Conservation (phyloP, 2,797 vertebrate genomes). For the Sorex maritimensis region DNA sequence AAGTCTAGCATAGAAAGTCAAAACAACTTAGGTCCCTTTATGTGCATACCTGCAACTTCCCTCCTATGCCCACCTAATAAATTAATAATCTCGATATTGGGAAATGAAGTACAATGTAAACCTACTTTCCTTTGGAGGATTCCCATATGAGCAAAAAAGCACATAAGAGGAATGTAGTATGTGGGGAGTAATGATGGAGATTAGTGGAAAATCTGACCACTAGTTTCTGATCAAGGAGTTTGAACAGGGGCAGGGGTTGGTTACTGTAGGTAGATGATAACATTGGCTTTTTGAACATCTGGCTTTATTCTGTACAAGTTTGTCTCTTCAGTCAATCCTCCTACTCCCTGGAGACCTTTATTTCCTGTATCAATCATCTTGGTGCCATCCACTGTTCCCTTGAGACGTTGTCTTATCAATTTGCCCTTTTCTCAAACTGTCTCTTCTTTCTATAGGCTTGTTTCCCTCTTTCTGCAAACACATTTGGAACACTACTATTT, state of each 20-base stretch:
- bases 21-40: not conserved
- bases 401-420: not conserved
- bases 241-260: constrained; percentile 51
- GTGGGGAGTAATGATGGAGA: too few relatives aligned
- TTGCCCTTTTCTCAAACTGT: constrained; percentile 15
- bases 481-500: not conserved
- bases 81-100: not conserved
- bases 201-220: constrained; percentile 9
- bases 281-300: constrained; percentile 67
- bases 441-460: not conserved
- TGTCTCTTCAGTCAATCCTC: constrained; percentile 48
- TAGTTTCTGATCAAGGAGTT: constrained; percentile 68
- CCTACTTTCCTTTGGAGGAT: not conserved
- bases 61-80: not conserved
- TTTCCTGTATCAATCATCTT: constrained; percentile 73
- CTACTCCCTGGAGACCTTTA: constrained; percentile 29
- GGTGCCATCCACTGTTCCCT: constrained; percentile 5
- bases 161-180: not conserved
- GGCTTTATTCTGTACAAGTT: constrained; percentile 53
- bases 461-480: not conserved
- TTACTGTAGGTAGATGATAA: constrained; percentile 40
- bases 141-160: not conserved
- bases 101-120: not conserved
- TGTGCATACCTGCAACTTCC: not conserved
- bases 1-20: not conserved